Conservation (phyloP, 2,888 invertebrate genomes). For the Beris chalybata region DNA sequence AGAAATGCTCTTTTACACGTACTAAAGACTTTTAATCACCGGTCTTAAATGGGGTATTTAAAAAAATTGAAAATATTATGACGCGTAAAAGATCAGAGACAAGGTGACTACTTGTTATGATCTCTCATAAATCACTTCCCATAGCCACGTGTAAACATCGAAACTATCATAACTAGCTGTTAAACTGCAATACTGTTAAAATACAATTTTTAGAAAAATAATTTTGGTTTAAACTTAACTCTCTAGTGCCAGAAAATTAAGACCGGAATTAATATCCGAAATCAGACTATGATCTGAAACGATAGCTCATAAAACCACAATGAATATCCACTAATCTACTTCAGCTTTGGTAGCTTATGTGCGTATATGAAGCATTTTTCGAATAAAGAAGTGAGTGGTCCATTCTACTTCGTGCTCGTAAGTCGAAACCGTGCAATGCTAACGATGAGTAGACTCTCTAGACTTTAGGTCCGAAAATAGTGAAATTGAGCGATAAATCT, state of each 20-base stretch:
- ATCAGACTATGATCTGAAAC: too few relatives aligned
- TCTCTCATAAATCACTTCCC: conserved; percentile 13
- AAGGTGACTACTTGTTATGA: conserved; percentile 11
- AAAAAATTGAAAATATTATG: conserved; percentile 23
- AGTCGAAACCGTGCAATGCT: too few relatives aligned
- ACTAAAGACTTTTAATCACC: conserved; percentile 5
- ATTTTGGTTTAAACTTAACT: too few relatives aligned
- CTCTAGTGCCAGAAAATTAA: too few relatives aligned
- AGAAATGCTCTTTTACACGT: background rate
- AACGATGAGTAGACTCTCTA: too few relatives aligned
- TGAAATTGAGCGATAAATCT: conserved; percentile 28
- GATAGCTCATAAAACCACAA: conserved; percentile 2
- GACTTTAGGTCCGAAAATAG: conserved; percentile 26
- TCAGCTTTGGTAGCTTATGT: background rate
- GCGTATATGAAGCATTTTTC: too few relatives aligned
- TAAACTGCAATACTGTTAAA: too few relatives aligned
- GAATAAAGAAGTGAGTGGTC: too few relatives aligned
- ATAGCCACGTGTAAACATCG: background rate
- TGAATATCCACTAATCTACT: conserved; percentile 21
- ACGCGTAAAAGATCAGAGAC: conserved; percentile 6
- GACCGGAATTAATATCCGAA: too few relatives aligned
- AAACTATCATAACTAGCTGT: too few relatives aligned
- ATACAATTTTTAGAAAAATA: too few relatives aligned
- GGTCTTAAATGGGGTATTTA: conserved; percentile 1
- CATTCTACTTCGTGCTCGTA: too few relatives aligned